Conservation (phyloP, 1,140 invertebrate genomes). For the Drosophila albomicans region DNA sequence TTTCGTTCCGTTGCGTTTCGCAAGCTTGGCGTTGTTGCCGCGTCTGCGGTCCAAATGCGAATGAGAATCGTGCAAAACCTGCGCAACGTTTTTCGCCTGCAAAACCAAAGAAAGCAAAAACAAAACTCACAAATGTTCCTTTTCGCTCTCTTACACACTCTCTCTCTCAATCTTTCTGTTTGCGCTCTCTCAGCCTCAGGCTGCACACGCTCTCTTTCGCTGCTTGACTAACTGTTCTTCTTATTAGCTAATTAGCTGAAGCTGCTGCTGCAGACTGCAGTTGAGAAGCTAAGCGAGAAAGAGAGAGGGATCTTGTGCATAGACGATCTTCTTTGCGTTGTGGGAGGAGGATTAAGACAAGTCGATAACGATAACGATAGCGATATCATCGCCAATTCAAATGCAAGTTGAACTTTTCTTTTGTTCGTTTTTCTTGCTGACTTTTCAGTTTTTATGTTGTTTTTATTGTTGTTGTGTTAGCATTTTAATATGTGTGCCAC, state of each 20-base stretch:
- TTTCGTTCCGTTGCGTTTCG: slow-evolving; percentile 51
- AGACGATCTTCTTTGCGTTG: neutral
- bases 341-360: slow-evolving; percentile 8
- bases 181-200: slow-evolving; percentile 3
- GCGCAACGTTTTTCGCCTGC: slow-evolving; percentile 46
- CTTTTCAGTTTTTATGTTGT: slow-evolving; percentile 36
- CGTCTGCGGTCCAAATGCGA: slow-evolving; percentile 57
- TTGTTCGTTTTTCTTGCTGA: slow-evolving; percentile 45
- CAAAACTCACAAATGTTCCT: slow-evolving; percentile 11
- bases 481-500: slow-evolving; percentile 63
- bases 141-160: neutral
- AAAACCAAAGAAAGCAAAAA: slow-evolving; percentile 22
- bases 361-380: slow-evolving; percentile 16
- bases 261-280: neutral
- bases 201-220: neutral
- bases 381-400: neutral
- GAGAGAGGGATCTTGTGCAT: neutral
- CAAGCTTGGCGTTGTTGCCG: slow-evolving; percentile 65
- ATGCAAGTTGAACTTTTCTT: slow-evolving; percentile 28
- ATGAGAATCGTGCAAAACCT: slow-evolving; percentile 50
- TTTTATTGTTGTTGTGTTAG: slow-evolving; percentile 21
- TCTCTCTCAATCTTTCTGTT: neutral
- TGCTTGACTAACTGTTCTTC: slow-evolving; percentile 9
- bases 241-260: slow-evolving; percentile 31
- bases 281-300: neutral